A percentile compares a stretch with the other conserved stretches of the same genome.
Conservation (phyloP, 2,888 invertebrate genomes). For the Trisateles emortualis region DNA sequence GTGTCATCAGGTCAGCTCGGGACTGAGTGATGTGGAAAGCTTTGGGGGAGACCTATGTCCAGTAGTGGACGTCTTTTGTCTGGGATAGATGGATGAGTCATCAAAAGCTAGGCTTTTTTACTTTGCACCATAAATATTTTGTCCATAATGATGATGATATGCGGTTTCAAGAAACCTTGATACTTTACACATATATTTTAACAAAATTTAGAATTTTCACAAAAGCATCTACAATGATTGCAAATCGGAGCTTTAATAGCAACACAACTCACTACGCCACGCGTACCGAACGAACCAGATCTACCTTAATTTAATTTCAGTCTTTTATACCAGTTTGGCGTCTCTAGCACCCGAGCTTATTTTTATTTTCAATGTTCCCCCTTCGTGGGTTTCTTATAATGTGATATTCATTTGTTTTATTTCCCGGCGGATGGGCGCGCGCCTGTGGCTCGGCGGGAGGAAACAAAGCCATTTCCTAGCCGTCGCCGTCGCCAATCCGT, state of each 20-base stretch:
- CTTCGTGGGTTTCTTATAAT: constrained; percentile 54
- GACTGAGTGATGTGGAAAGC: no score
- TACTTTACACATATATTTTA: constrained; percentile 1
- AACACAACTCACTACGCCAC: constrained; percentile 59
- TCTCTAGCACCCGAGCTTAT: constrained; percentile 62
- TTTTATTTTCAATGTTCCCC: constrained; percentile 58
- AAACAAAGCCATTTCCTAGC: constrained; percentile 82
- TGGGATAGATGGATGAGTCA: no score
- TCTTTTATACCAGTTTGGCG: constrained; percentile 60
- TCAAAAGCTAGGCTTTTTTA: no score
- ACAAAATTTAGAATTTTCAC: constrained; percentile 17
- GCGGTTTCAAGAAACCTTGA: no score
- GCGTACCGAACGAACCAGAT: constrained; percentile 51
- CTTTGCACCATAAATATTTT: no score
- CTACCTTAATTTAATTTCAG: constrained; percentile 68
- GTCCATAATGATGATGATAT: no score
- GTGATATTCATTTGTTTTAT: constrained; percentile 80
- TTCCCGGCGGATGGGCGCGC: constrained; percentile 71
- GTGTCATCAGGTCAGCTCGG: no score
- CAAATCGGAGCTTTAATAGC: constrained; percentile 43
- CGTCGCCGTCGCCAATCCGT: constrained; percentile 60
- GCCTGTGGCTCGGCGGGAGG: constrained; percentile 64
- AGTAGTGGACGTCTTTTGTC: no score
- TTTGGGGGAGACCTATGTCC: no score
- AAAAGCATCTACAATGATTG: constrained; percentile 27